Base-by-base conservation (phyloP, 2,888 invertebrate genomes). In the Cataglyphis livida region DNA sequence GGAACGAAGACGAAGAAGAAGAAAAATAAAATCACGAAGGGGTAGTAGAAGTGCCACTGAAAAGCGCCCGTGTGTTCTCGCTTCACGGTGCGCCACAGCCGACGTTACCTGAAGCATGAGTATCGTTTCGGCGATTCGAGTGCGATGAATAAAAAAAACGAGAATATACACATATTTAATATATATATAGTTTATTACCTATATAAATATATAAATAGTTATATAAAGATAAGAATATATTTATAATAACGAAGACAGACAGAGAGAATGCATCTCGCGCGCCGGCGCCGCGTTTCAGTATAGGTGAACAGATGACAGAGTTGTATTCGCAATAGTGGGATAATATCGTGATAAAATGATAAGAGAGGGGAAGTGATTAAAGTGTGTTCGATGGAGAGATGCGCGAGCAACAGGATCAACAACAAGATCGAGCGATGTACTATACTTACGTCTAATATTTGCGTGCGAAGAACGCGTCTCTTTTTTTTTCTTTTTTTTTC, bases 121-220 rank as follows among this genome's bases (percentile, higher is more conserved):
- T 90, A 84, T 92, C 89, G 90, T 91, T 85, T 92, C 90, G 91
- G 89, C 91, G 91, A 92, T 92, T 91, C 90, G 89, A 91, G 88
- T 92, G 92, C 92, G 93, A 92, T 74, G 90, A 92, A 92, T 90
- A 25, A 25, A 25, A 25, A 92, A 90, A 76, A 92, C 90, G 92
- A 92, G 54, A 79, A 87, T 85, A 84, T 64, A 84, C 65, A 83
- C 62, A 83, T 83, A 89, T 86, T 89, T 85, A 89, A 87, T 87
- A 90, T 89, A 87, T 90, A 92, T 94, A 93, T 94, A 94, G 93
- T 93, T 94, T 94, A 94, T 93, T 93, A 93, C 92, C 88, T 93
- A 93, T 92, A 93, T 93, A 93, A 90, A 92, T 91, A 92, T 91
- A 92, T 91, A 91, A 87, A 91, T 92, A 91, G 90, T 83, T 89